phyloP scores from a whole-genome alignment of 2,113 vertebrate species.

The Ceuthmochares aereus region DNA sequence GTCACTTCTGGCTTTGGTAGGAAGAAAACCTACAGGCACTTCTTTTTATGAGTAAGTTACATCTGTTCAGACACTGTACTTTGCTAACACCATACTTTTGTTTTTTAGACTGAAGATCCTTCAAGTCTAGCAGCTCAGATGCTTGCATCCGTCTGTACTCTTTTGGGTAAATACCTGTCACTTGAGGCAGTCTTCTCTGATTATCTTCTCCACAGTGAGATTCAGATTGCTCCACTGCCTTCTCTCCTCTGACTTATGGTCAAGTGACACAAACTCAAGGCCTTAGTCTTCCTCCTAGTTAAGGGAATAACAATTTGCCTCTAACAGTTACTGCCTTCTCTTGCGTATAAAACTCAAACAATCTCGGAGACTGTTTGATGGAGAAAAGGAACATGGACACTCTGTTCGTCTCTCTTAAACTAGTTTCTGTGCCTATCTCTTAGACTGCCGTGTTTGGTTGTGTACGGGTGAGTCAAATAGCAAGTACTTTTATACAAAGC shows the following conservation, averaged over 20 bases:
- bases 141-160: slow-evolving; percentile 56
- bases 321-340: not conserved
- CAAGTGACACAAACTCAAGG: not conserved
- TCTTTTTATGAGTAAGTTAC: slow-evolving; percentile 46
- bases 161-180: slow-evolving; percentile 63
- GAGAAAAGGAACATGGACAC: not conserved
- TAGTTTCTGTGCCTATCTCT: not conserved
- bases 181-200: not conserved
- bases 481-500: not conserved
- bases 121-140: slow-evolving; percentile 72
- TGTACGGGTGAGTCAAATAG: not conserved
- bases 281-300: not conserved
- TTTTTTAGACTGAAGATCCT: slow-evolving; percentile 61
- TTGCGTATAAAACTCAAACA: not conserved
- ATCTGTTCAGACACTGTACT: slow-evolving; percentile 68
- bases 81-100: slow-evolving; percentile 64
- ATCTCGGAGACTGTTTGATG: not conserved
- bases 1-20: slow-evolving; percentile 54
- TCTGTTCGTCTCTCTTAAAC: not conserved
- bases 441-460: not conserved
- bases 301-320: not conserved
- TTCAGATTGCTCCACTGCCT: not conserved
- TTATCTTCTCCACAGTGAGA: not conserved
- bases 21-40: slow-evolving; percentile 46
- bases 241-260: not conserved